Conservation (phyloP, 1,140 invertebrate species). For the Cydia amplana region DNA sequence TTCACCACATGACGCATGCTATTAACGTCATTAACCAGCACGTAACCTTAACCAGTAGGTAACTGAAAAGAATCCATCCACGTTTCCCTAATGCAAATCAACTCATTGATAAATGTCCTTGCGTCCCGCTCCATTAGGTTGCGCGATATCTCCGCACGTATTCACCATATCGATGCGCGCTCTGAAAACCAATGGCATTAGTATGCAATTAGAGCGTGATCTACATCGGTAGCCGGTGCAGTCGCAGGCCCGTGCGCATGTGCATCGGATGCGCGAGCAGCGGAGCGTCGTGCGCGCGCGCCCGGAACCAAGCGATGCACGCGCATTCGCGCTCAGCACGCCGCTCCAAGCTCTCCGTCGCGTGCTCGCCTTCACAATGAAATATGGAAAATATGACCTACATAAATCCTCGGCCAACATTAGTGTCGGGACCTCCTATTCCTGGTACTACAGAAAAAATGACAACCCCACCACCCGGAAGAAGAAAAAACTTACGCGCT, state of each 20-base stretch:
- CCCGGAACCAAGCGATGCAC: slow-evolving; percentile 34
- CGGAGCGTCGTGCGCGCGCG: slow-evolving; percentile 61
- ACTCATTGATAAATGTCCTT: slow-evolving; percentile 6
- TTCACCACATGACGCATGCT: background rate
- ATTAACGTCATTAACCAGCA: slow-evolving; percentile 13
- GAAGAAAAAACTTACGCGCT: slow-evolving; percentile 59
- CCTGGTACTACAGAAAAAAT: slow-evolving; percentile 76
- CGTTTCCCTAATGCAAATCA: slow-evolving; percentile 2
- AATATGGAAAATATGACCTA: slow-evolving; percentile 81
- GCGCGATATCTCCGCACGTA: slow-evolving; percentile 58
- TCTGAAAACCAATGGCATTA: slow-evolving; percentile 71
- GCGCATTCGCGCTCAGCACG: slow-evolving; percentile 59
- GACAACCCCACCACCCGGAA: slow-evolving; percentile 60
- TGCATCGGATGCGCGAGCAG: slow-evolving; percentile 49
- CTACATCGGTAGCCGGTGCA: slow-evolving; percentile 34
- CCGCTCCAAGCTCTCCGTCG: slow-evolving; percentile 56
- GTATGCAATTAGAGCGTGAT: slow-evolving; percentile 57
- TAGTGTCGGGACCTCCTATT: slow-evolving; percentile 74
- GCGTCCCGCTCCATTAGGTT: slow-evolving; percentile 36
- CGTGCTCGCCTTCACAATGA: slow-evolving; percentile 74
- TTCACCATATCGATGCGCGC: slow-evolving; percentile 55
- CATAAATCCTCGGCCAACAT: slow-evolving; percentile 77
- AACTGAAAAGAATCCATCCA: background rate
- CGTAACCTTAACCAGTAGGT: background rate
- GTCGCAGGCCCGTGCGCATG: slow-evolving; percentile 46